Percentiles rank a stretch among this genome's conserved stretches.
Evolutionary conservation across 2,797 vertebrate species (phyloP).

Genomic region (Petrocephalus schoutedeni): DNA sequence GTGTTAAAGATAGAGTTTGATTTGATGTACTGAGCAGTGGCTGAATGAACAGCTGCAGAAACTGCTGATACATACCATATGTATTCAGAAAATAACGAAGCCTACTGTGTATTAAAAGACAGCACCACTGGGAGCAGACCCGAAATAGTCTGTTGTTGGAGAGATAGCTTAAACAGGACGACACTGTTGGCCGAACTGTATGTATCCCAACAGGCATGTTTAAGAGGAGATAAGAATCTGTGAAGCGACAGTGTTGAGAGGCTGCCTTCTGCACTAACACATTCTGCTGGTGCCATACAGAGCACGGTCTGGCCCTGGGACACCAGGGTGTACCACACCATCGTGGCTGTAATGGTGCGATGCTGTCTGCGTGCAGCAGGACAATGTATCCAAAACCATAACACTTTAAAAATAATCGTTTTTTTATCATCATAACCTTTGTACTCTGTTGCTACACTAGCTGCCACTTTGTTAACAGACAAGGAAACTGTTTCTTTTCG

Average conservation of each 20-base stretch:
- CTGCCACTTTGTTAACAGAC: background rate
- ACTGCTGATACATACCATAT: background rate
- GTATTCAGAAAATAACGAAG: background rate
- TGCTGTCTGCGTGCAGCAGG: background rate
- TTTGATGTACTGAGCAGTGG: background rate
- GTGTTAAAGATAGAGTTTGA: background rate
- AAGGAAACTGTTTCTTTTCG: background rate
- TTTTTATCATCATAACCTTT: background rate
- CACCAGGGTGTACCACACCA: background rate
- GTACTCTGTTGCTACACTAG: background rate
- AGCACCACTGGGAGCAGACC: background rate
- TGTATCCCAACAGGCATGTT: background rate
- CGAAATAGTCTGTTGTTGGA: background rate
- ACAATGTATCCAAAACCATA: background rate
- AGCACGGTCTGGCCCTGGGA: background rate
- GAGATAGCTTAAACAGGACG: background rate
- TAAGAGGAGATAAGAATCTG: background rate
- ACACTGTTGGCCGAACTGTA: background rate
- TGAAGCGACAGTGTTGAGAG: background rate
- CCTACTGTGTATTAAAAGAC: background rate
- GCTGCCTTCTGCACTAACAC: background rate
- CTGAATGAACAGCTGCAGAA: background rate
- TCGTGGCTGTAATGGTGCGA: background rate
- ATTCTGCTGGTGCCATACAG: background rate
- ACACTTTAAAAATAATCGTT: background rate